A percentile compares a stretch with the other conserved stretches of the same genome.
Conservation (phyloP, 2,888 invertebrate species). For the Terebella lapidaria region DNA sequence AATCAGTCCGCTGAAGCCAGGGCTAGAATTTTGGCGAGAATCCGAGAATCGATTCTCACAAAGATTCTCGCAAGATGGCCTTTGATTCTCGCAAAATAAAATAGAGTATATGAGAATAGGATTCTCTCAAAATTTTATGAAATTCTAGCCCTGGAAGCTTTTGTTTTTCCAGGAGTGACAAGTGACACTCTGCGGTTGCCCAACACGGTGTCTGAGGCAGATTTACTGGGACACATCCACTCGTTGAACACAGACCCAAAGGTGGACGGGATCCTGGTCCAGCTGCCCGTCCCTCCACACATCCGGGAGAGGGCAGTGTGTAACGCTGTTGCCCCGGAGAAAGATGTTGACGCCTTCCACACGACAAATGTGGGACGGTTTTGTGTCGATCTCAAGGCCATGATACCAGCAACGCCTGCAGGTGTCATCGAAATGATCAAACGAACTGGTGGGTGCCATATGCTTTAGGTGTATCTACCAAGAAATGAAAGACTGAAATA, state of each 20-base stretch:
- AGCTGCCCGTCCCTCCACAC: constrained; percentile 72
- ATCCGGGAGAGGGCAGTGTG: constrained; percentile 62
- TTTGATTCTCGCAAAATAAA: too few relatives aligned
- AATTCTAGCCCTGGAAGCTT: too few relatives aligned
- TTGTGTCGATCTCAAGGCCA: constrained; percentile 47
- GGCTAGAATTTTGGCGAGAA: too few relatives aligned
- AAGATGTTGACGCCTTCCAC: constrained; percentile 91
- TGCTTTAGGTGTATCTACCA: too few relatives aligned
- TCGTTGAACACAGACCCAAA: constrained; percentile 65
- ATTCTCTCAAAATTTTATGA: too few relatives aligned
- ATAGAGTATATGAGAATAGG: too few relatives aligned
- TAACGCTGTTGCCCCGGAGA: constrained; percentile 72
- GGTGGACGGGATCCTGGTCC: constrained; percentile 74
- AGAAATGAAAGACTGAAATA: too few relatives aligned
- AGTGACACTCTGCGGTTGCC: constrained; percentile 67
- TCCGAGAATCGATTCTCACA: too few relatives aligned
- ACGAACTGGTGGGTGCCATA: constrained; percentile 60
- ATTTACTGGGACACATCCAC: constrained; percentile 59
- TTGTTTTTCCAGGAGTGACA: constrained; percentile 28
- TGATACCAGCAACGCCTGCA: constrained; percentile 76
- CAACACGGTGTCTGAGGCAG: constrained; percentile 60
- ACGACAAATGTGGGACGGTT: constrained; percentile 73
- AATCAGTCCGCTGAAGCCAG: too few relatives aligned
- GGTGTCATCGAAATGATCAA: constrained; percentile 67
- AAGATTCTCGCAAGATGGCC: too few relatives aligned